Conservation (phyloP, 2,888 invertebrate genomes). For the Fabriciana adippe region DNA sequence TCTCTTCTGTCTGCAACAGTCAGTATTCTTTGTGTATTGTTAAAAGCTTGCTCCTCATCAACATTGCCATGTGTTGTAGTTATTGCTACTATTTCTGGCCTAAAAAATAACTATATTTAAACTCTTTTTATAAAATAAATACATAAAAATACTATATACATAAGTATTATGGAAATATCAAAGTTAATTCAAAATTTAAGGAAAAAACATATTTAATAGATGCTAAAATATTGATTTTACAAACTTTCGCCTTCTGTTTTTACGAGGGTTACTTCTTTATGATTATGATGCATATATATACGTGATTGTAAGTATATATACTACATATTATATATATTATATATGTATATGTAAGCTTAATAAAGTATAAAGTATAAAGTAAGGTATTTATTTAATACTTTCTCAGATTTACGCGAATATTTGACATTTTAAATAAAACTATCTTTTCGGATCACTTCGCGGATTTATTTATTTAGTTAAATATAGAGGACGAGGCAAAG, state of each 20-base stretch:
- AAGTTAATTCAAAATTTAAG: neutral
- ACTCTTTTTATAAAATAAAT: neutral
- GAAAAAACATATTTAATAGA: neutral
- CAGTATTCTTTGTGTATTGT: constrained; percentile 47
- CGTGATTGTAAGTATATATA: too few species aligned
- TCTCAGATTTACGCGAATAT: too few species aligned
- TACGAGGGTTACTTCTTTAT: neutral
- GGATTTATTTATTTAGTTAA: too few species aligned
- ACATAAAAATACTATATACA: neutral
- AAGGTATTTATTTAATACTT: too few species aligned
- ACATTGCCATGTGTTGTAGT: constrained; percentile 50
- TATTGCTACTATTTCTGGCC: constrained; percentile 46
- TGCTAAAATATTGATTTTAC: neutral
- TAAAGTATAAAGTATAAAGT: too few species aligned
- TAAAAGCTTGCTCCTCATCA: constrained; percentile 45
- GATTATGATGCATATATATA: too few species aligned
- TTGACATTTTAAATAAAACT: too few species aligned
- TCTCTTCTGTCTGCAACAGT: constrained; percentile 44
- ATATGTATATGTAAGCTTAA: too few species aligned
- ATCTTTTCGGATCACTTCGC: too few species aligned
- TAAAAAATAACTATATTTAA: constrained; percentile 34
- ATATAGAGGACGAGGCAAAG: too few species aligned
- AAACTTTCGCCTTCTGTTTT: neutral
- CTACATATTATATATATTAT: too few species aligned
- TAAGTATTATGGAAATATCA: too few species aligned